Evolutionary conservation across 2,113 vertebrate genomes (phyloP), one percentile per base, ranked within the genome.

Genomic region (Phoenicopterus ruber): DNA sequence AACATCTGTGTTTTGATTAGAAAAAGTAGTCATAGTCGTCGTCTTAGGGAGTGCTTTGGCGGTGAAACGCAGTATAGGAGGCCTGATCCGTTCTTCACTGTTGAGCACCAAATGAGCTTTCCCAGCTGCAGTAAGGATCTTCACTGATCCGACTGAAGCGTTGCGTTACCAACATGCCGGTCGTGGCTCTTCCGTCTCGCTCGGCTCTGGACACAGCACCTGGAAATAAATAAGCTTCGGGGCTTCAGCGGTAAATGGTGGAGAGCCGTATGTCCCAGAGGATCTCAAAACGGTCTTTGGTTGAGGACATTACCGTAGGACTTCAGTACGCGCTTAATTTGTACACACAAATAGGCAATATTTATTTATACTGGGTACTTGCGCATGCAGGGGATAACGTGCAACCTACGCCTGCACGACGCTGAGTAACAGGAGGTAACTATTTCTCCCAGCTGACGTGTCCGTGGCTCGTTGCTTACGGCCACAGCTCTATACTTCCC

Each of bases 131-230:
- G 25, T 22, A 10, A 62, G 61, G 59, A 72, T 74, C 34, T 76
- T 42, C 31, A 25, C 14, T 10, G 70, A 59, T 55, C 20, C 0
- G 0, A 4, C 4, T n/a, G 67, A 66, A 65, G 52, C 2, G 42
- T 24, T 18, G 46, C 32, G 5, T 67, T 31, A 31, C 44, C 0
- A 2, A 7, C 3, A 0, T 16, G 18, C 50, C 0, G 0, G 9
- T 4, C 28, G 72, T 38, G 76, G 72, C 77, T 87, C 32, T 84
- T 55, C 55, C 5, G 2, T 29, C 3, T 3, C 31, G 50, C 46
- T 40, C 52, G 47, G 89, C 17, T 19, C 34, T 17, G 44, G 42
- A 20, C 24, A 16, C n/a, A 32, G n/a, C 17, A 17, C 18, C 52
- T 50, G 72, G 57, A 76, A 91, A 28, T 50, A 76, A 91, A 28